phyloP scores from a whole-genome alignment of 2,888 invertebrate species.

The Craniophora ligustri region DNA sequence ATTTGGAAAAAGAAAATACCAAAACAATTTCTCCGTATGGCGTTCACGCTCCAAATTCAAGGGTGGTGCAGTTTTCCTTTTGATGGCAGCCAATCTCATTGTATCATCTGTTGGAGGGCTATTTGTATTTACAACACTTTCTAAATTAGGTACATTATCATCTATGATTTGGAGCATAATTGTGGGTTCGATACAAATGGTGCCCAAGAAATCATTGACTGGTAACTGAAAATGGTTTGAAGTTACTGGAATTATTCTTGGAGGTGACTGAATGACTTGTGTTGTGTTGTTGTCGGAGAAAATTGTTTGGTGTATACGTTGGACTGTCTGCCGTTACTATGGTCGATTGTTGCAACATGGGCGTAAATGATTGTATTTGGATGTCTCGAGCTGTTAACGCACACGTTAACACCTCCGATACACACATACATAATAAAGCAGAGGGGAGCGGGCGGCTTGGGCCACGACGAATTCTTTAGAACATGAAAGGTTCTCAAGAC shows the following conservation, averaged over 20 bases:
- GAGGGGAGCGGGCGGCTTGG: too few species aligned
- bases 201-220: not conserved
- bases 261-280: not conserved
- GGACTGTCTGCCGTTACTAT: not conserved
- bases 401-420: too few species aligned
- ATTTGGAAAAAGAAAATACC: slow-evolving; percentile 53
- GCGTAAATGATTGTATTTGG: not conserved
- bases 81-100: slow-evolving; percentile 18
- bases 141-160: slow-evolving; percentile 5
- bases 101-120: not conserved
- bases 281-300: not conserved
- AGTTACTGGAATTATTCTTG: too few species aligned
- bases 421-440: too few species aligned
- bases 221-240: too few species aligned
- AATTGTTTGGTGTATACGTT: slow-evolving; percentile 1
- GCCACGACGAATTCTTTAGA: slow-evolving; percentile 8
- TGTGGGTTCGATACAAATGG: not conserved
- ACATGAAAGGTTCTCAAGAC: not conserved
- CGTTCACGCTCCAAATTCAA: slow-evolving; percentile 25
- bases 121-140: slow-evolving; percentile 4
- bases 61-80: slow-evolving; percentile 19
- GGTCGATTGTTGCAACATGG: not conserved
- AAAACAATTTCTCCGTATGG: slow-evolving; percentile 30
- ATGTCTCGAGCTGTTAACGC: not conserved
- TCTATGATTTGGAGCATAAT: slow-evolving; percentile 4